A percentile compares a stretch with the other conserved stretches of the same genome.
Conservation (phyloP, 2,113 vertebrate species). For the Esox niger region DNA sequence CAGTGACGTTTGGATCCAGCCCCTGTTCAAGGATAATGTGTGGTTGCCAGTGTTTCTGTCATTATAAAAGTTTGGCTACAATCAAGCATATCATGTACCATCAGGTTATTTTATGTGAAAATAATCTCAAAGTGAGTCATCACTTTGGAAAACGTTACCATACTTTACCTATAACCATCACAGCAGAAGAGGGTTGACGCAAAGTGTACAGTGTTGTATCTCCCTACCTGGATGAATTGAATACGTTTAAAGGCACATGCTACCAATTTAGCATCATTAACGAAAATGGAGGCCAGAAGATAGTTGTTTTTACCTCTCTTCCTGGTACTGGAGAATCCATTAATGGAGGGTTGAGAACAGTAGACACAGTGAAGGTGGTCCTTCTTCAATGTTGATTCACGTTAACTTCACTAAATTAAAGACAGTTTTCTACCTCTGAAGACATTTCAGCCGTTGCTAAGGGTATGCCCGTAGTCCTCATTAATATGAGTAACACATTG, state of each 20-base stretch:
- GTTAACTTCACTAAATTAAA: too few relatives aligned
- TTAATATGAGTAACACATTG: too few relatives aligned
- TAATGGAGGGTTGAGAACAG: slow-evolving; percentile 11
- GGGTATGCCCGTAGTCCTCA: too few relatives aligned
- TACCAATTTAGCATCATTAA: slow-evolving; percentile 26
- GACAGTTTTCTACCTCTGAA: too few relatives aligned
- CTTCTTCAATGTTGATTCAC: too few relatives aligned
- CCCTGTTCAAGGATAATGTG: background rate
- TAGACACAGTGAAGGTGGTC: too few relatives aligned
- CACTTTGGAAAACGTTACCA: background rate
- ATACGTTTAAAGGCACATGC: background rate
- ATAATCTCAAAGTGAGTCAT: slow-evolving; percentile 12
- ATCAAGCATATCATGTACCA: background rate
- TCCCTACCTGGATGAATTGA: slow-evolving; percentile 8
- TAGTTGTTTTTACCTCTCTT: slow-evolving; percentile 25
- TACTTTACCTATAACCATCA: slow-evolving; percentile 8
- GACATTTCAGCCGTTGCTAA: too few relatives aligned
- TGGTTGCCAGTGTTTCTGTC: background rate
- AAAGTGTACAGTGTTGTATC: slow-evolving; percentile 17
- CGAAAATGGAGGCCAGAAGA: slow-evolving; percentile 7
- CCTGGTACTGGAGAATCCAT: slow-evolving; percentile 20
- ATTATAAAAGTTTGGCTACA: background rate
- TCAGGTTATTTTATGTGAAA: background rate
- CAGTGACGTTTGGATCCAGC: background rate
- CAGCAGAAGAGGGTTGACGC: slow-evolving; percentile 1